These are phyloP conservation scores for Ctenomys sociabilis DNA, from an alignment of 2,113 vertebrate genomes.

Conservation along the genomic window DNA sequence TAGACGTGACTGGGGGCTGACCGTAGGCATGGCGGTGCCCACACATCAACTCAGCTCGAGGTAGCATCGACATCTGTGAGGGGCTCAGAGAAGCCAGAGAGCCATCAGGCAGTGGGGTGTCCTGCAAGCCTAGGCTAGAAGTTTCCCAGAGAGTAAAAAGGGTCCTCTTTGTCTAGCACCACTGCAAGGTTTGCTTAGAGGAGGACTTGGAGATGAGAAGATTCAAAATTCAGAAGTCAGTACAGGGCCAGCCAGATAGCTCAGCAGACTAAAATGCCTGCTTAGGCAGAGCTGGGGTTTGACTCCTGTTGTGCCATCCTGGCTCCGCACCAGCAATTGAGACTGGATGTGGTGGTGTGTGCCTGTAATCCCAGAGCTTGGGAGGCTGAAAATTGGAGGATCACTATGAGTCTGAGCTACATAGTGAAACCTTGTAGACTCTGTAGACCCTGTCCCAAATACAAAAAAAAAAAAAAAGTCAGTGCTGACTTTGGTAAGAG, in stretches of 20 bases:
- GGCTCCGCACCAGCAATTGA: too few relatives aligned
- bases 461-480: background rate
- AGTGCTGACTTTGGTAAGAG: background rate
- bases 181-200: background rate
- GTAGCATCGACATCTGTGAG: background rate
- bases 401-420: too few relatives aligned
- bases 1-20: background rate
- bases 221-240: background rate
- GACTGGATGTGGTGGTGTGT: too few relatives aligned
- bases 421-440: too few relatives aligned
- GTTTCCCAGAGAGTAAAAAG: background rate
- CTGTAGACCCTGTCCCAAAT: too few relatives aligned
- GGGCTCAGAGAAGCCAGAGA: background rate
- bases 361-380: too few relatives aligned
- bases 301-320: too few relatives aligned
- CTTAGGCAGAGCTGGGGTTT: too few relatives aligned
- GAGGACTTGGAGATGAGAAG: background rate
- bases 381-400: too few relatives aligned
- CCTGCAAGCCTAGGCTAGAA: background rate
- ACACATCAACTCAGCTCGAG: background rate
- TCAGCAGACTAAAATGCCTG: too few relatives aligned
- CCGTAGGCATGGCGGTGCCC: accelerated
- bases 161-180: background rate
- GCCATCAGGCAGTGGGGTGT: accelerated
- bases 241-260: too few relatives aligned